Evolutionary conservation across 2,888 invertebrate genomes (phyloP), one percentile per base, ranked within the genome.

Genomic region (Meiosimyza decipiens): DNA sequence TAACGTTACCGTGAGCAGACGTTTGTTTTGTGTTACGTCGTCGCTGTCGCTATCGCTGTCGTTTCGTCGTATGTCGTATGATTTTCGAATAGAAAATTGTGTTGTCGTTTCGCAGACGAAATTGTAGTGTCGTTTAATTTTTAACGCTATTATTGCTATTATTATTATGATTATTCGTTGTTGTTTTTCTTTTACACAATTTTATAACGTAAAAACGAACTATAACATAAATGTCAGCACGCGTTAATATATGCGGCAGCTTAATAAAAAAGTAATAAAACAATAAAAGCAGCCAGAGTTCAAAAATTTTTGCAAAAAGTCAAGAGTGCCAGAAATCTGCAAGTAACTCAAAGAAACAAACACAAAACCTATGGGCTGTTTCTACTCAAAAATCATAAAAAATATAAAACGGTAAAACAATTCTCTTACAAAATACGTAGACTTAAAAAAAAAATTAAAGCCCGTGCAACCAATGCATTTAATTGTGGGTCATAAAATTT

Each of bases 401-500:
- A 76, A 74, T 71, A 71, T 69, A 64, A 52, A 69, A 52, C 28
- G 9, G 40, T 40, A 9, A 40, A 9, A 40, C 6, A 40, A 7
- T 7, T 40, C 6, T 40, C 9, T 5, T 9, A 7, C n/a, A 74
- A 75, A 73, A 71, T 57, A 73, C 67, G 72, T 57, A 71, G 62
- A 59, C 50, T 40, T 64, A 33, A 63, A 69, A 55, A 71, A 54
- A 65, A 28, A 62, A 71, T 80, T 80, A 81, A 79, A 80, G 78
- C 79, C 76, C 79, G 79, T 81, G 78, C 82, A 81, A 75, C 77
- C 76, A 77, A 76, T 79, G 74, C 76, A 77, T 72, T 75, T 60
- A 77, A 75, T 74, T 71, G 71, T 71, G 64, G 49, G 66, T 40
- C 72, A 71, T 75, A 75, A 71, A 71, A 71, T 28, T 54, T 40